Percentiles rank a stretch among this genome's conserved stretches.
phyloP scores from a whole-genome alignment of 2,797 vertebrate species.

The Intellagama lesueurii region DNA sequence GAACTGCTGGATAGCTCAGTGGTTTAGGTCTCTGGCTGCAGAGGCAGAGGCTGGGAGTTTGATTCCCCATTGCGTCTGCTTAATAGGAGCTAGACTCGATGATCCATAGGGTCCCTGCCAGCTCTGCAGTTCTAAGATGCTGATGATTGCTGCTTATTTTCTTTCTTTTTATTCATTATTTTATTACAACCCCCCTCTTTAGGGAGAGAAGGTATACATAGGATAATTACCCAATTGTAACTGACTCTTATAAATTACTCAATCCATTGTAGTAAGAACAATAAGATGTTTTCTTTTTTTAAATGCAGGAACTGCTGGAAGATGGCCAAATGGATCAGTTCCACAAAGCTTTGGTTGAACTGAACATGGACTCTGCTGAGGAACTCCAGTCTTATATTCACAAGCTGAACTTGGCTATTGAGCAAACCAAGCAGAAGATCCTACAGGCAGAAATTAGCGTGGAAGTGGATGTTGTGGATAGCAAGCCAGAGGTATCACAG shows the following conservation, averaged over 20 bases:
- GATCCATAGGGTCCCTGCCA: too few species aligned
- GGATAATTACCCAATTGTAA: not conserved
- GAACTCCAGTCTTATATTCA: conserved; percentile 96
- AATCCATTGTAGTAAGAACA: not conserved
- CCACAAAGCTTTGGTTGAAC: conserved; percentile 91
- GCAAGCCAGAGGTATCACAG: conserved; percentile 85
- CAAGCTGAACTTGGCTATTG: conserved; percentile 89
- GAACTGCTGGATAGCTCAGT: too few species aligned
- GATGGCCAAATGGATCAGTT: conserved; percentile 94
- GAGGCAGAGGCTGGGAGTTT: too few species aligned
- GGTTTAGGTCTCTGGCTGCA: too few species aligned
- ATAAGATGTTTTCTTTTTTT: not conserved
- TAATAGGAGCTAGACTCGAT: too few species aligned
- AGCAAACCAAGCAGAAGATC: conserved; percentile 88
- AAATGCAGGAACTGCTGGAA: conserved; percentile 89
- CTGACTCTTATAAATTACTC: not conserved
- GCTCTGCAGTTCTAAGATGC: too few species aligned
- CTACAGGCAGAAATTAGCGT: conserved; percentile 84
- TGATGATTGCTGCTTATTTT: not conserved
- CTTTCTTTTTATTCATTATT: not conserved
- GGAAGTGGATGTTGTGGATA: conserved; percentile 83
- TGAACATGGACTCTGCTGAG: conserved; percentile 98
- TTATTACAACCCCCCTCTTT: too few species aligned
- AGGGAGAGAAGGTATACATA: not conserved
- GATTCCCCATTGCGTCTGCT: too few species aligned